phyloP scores from a whole-genome alignment of 2,888 invertebrate species.

The Agonopterix alstromeriana region DNA sequence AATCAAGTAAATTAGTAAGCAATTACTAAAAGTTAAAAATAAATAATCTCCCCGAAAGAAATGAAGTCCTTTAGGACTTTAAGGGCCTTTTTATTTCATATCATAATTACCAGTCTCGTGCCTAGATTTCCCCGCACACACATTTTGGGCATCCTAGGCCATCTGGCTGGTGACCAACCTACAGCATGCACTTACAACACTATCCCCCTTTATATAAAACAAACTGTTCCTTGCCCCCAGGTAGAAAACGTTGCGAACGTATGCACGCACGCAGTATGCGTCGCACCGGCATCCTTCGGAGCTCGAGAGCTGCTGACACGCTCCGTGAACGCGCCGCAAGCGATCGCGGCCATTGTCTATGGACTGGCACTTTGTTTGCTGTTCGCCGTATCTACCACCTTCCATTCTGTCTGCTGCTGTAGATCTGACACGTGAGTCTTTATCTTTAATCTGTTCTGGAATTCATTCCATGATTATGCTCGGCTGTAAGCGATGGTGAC shows the following conservation, averaged over 20 bases:
- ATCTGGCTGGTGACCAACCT: too few species aligned
- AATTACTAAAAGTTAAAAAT: too few species aligned
- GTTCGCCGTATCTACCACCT: conserved; percentile 92
- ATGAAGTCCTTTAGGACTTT: too few species aligned
- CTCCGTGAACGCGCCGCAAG: conserved; percentile 84
- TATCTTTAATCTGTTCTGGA: neutral
- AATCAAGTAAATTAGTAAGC: too few species aligned
- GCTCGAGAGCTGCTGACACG: conserved; percentile 84
- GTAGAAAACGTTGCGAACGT: conserved; percentile 95
- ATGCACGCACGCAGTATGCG: conserved; percentile 92
- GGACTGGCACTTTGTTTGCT: conserved; percentile 90
- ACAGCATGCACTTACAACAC: too few species aligned
- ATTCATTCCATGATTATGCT: too few species aligned
- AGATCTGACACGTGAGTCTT: conserved; percentile 60
- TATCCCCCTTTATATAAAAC: too few species aligned
- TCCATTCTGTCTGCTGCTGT: conserved; percentile 92
- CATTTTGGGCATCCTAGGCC: too few species aligned
- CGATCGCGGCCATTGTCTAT: conserved; percentile 89
- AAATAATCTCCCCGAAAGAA: too few species aligned
- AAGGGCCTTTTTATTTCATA: too few species aligned
- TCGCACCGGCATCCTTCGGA: conserved; percentile 89
- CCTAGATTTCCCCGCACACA: too few species aligned
- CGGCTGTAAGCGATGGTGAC: conserved; percentile 86
- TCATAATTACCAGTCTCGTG: too few species aligned
- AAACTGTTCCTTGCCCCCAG: conserved; percentile 34